Conservation (phyloP, 1,140 invertebrate genomes). For the Drosophila quadrilineata region DNA sequence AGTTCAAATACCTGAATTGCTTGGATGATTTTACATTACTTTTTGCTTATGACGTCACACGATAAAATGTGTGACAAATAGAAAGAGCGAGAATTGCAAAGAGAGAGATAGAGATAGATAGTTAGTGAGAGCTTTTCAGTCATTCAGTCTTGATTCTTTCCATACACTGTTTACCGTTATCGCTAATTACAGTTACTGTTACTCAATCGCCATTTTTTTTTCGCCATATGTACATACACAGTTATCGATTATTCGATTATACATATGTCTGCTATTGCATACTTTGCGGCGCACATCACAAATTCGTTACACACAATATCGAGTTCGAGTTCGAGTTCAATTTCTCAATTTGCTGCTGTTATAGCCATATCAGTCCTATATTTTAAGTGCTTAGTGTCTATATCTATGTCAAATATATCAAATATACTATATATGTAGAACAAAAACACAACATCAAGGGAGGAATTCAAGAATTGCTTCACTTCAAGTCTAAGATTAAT, state of each 20-base stretch:
- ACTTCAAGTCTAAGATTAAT: slow-evolving; percentile 35
- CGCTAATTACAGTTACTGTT: slow-evolving; percentile 14
- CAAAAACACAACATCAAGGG: slow-evolving; percentile 73
- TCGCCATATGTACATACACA: neutral
- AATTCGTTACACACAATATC: slow-evolving; percentile 34
- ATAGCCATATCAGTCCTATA: slow-evolving; percentile 47
- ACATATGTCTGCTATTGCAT: no score
- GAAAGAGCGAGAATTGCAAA: no score
- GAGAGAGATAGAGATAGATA: no score
- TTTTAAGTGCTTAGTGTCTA: slow-evolving; percentile 19
- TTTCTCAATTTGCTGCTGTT: slow-evolving; percentile 22
- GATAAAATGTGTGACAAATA: slow-evolving; percentile 14
- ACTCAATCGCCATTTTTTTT: slow-evolving; percentile 2
- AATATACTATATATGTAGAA: slow-evolving; percentile 53
- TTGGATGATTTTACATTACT: slow-evolving; percentile 55
- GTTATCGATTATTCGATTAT: neutral
- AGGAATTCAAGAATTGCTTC: slow-evolving; percentile 18
- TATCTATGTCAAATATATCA: slow-evolving; percentile 20
- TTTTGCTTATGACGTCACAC: slow-evolving; percentile 19
- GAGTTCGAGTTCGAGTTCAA: no score
- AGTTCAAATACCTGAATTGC: slow-evolving; percentile 76
- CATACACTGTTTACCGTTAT: slow-evolving; percentile 49
- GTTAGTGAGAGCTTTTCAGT: slow-evolving; percentile 49
- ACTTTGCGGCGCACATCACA: slow-evolving; percentile 53
- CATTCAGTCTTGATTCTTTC: slow-evolving; percentile 53